These are phyloP conservation scores for Lutra lutra DNA, from an alignment of 2,797 vertebrate genomes.

Conservation along the genomic window DNA sequence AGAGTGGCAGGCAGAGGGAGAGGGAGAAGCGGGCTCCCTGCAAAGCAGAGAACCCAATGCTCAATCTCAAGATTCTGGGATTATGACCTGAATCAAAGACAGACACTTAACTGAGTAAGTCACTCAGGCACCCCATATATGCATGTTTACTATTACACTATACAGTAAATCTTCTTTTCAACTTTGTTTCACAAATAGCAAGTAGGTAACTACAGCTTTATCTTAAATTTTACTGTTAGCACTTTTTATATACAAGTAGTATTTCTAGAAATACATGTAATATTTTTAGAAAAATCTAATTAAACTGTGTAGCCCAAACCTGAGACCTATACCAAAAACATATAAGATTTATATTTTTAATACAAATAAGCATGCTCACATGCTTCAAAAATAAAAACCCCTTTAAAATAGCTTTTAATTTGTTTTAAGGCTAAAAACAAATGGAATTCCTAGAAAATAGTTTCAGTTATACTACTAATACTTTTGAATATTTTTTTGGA, in stretches of 20 bases:
- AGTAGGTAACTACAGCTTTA: conserved; percentile 36
- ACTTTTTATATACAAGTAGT: conserved; percentile 10
- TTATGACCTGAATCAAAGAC: no score
- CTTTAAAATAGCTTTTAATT: conserved; percentile 56
- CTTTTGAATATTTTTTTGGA: conserved; percentile 10
- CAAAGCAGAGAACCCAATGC: no score
- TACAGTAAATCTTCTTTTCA: conserved; percentile 2
- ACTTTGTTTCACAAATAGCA: conserved; percentile 19
- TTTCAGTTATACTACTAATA: not conserved
- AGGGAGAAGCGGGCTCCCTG: no score
- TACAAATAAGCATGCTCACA: not conserved
- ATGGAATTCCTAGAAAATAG: conserved; percentile 8
- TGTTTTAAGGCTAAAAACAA: conserved; percentile 21
- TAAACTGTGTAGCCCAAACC: conserved; percentile 22
- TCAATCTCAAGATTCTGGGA: no score
- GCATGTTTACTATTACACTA: not conserved
- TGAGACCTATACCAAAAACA: conserved; percentile 36
- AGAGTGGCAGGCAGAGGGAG: no score
- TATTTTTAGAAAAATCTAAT: conserved; percentile 38
- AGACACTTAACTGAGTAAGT: no score
- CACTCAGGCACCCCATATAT: not conserved
- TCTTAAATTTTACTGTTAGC: conserved; percentile 35
- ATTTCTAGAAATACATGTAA: conserved; percentile 27
- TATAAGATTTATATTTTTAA: not conserved
- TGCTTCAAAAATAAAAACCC: conserved; percentile 33